These are phyloP conservation scores for Chydorus sphaericus DNA, from an alignment of 2,888 invertebrate genomes.

Conservation along the genomic window DNA sequence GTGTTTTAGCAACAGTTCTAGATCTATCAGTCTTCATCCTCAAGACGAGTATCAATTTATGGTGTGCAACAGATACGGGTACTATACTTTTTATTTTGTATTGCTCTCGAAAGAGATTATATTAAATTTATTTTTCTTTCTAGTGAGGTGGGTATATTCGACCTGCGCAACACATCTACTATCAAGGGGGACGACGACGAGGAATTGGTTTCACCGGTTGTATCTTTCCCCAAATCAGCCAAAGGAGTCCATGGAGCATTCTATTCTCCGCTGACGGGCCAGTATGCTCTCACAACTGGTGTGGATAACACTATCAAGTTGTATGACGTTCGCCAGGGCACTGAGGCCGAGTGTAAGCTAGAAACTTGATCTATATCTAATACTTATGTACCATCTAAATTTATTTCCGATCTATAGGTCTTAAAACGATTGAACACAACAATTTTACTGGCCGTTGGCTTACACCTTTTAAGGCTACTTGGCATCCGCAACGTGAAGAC, in stretches of 20 bases:
- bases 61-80: constrained; percentile 28
- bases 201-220: constrained; percentile 16
- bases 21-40: constrained; percentile 30
- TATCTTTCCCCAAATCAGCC: constrained; percentile 21
- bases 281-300: constrained; percentile 28
- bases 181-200: constrained; percentile 19
- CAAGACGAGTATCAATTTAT: constrained; percentile 27
- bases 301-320: constrained; percentile 28
- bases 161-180: constrained; percentile 25
- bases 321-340: constrained; percentile 15
- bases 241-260: constrained; percentile 28
- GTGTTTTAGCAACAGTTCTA: constrained; percentile 23
- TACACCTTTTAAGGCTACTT: constrained; percentile 30
- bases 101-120: not conserved
- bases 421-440: constrained; percentile 26
- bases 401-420: constrained; percentile 16
- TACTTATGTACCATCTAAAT: not conserved
- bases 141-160: constrained; percentile 28
- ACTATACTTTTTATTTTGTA: constrained; percentile 7
- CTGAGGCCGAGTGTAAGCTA: not conserved
- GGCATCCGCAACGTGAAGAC: constrained; percentile 33
- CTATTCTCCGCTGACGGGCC: constrained; percentile 32
- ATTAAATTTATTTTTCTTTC: constrained; percentile 12
- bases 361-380: not conserved
- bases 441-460: constrained; percentile 34